Conservation (phyloP, 2,888 invertebrate genomes). For the Stegophylla sp. region DNA sequence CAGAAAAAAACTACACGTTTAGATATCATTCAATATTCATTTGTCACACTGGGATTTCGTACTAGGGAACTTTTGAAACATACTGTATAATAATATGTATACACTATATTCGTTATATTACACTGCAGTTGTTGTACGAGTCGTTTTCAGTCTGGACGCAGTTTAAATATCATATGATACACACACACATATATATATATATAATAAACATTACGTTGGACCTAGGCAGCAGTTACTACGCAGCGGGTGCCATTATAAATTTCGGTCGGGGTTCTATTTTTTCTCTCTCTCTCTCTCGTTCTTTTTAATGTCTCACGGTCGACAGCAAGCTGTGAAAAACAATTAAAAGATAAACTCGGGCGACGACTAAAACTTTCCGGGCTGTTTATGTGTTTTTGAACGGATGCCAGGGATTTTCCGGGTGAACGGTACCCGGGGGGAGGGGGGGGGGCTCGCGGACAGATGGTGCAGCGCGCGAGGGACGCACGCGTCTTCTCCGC, state of each 20-base stretch:
- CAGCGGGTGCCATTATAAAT: slow-evolving; percentile 6
- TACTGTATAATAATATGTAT: too few relatives aligned
- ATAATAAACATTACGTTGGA: background rate
- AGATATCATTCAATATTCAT: too few relatives aligned
- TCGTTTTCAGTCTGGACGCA: too few relatives aligned
- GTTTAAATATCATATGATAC: background rate
- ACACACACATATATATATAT: background rate
- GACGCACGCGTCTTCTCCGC: background rate
- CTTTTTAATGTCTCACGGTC: slow-evolving; percentile 18
- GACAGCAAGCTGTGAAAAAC: slow-evolving; percentile 58
- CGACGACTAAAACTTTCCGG: slow-evolving; percentile 40
- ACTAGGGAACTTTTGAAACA: too few relatives aligned
- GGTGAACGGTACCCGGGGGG: slow-evolving; percentile 39
- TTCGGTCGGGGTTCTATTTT: background rate
- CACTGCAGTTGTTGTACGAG: too few relatives aligned
- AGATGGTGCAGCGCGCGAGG: slow-evolving; percentile 22
- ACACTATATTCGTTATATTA: too few relatives aligned
- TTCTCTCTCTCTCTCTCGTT: background rate
- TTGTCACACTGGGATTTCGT: too few relatives aligned
- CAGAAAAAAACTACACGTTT: too few relatives aligned
- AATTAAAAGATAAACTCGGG: slow-evolving; percentile 58
- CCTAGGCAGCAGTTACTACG: background rate
- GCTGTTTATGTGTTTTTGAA: slow-evolving; percentile 50
- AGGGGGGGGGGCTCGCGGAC: slow-evolving; percentile 29
- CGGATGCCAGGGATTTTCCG: slow-evolving; percentile 57